Evolutionary conservation across 2,797 vertebrate species (phyloP).

Genomic region (Toxotes lorentzi): DNA sequence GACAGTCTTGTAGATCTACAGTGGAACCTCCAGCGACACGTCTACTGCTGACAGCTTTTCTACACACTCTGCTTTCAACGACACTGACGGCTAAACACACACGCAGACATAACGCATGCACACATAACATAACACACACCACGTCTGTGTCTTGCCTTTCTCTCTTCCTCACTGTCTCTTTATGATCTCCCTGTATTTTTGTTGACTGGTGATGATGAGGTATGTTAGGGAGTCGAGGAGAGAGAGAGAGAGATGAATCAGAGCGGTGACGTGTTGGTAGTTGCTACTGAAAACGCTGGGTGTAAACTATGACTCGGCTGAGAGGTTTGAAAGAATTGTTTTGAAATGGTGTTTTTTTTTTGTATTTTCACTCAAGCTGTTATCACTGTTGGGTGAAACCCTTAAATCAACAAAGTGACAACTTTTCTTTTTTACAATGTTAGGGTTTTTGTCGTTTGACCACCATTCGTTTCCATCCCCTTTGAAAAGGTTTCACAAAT

Average conservation of each 20-base stretch:
- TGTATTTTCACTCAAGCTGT: constrained; percentile 38
- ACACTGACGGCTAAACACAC: constrained; percentile 62
- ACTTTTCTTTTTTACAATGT: constrained; percentile 30
- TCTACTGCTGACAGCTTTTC: constrained; percentile 81
- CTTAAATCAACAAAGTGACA: constrained; percentile 41
- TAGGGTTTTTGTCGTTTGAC: constrained; percentile 27
- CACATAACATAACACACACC: constrained; percentile 18
- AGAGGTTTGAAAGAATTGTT: constrained; percentile 58
- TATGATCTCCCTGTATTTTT: constrained; percentile 77
- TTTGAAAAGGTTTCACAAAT: constrained; percentile 37
- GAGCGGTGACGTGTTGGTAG: constrained; percentile 64
- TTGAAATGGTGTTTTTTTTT: constrained; percentile 38
- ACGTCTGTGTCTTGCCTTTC: constrained; percentile 51
- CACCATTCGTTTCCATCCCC: constrained; percentile 26
- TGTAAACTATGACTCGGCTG: constrained; percentile 65
- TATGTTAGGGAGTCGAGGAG: constrained; percentile 70
- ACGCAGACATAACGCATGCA: constrained; percentile 25
- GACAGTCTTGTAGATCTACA: constrained; percentile 79
- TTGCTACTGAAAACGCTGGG: constrained; percentile 55
- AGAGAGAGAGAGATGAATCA: constrained; percentile 72
- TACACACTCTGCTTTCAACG: constrained; percentile 70
- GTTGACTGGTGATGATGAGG: constrained; percentile 76
- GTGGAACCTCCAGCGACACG: constrained; percentile 71
- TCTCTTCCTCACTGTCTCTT: constrained; percentile 58
- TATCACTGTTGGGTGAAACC: constrained; percentile 48